Evolutionary conservation across 2,888 invertebrate genomes (phyloP).

Genomic region (Helobdella robusta): DNA sequence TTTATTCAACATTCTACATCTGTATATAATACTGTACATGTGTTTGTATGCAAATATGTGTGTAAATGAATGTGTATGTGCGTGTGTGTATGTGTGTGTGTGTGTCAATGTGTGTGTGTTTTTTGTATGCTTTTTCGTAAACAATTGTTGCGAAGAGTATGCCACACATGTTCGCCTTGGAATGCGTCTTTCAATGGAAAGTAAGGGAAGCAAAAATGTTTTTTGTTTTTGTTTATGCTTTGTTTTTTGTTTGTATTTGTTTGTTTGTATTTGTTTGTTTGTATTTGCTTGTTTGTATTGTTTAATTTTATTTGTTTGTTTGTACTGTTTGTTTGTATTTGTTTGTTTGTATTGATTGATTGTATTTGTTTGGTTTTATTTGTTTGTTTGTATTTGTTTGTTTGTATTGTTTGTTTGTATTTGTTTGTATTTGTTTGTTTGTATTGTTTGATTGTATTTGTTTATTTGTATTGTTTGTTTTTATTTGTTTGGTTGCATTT

Average conservation of each 20-base stretch:
- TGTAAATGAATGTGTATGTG: neutral
- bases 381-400: too few species aligned
- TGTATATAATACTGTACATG: neutral
- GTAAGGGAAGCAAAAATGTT: too few species aligned
- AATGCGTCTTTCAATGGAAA: too few species aligned
- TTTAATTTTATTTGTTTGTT: neutral
- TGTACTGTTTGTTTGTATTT: neutral
- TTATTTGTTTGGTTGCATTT: too few species aligned
- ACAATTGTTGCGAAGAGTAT: too few species aligned
- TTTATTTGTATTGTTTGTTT: too few species aligned
- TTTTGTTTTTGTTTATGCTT: too few species aligned
- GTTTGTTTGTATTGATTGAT: too few species aligned
- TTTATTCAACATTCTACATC: neutral
- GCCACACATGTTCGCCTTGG: too few species aligned
- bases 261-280: neutral
- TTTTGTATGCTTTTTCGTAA: too few species aligned
- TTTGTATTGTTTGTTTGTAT: neutral
- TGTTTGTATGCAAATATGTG: neutral
- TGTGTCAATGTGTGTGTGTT: neutral
- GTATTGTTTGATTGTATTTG: neutral
- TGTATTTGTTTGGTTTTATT: too few species aligned
- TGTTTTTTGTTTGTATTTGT: neutral
- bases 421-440: neutral
- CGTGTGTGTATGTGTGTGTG: slow-evolving; percentile 3
- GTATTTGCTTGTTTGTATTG: neutral